Conservation (phyloP, 2,888 invertebrate genomes). For the Chloroclysta siterata region DNA sequence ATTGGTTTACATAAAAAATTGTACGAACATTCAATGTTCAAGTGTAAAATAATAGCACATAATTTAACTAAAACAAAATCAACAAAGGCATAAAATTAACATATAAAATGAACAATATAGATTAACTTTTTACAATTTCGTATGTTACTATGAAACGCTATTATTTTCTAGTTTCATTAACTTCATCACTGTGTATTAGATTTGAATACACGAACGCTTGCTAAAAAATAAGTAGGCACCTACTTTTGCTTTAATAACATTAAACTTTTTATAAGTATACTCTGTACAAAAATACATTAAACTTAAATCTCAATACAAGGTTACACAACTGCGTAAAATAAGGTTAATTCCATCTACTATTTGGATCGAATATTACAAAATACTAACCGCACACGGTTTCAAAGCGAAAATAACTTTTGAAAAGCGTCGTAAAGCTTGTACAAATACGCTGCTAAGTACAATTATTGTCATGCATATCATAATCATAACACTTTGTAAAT, state of each 20-base stretch:
- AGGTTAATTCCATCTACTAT: constrained; percentile 11
- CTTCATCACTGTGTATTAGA: constrained; percentile 16
- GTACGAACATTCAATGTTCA: constrained; percentile 11
- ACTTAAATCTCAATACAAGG: constrained; percentile 24
- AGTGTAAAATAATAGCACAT: constrained; percentile 18
- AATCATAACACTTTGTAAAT: constrained; percentile 33
- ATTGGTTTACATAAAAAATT: constrained; percentile 7
- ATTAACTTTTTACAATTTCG: constrained; percentile 2
- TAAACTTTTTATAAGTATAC: constrained; percentile 6
- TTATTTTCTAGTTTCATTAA: constrained; percentile 11
- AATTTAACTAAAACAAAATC: constrained; percentile 27
- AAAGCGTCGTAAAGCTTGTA: constrained; percentile 42
- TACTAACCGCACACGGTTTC: constrained; percentile 16
- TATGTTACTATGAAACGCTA: too few species aligned
- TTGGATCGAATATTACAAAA: constrained; percentile 23
- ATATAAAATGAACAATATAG: constrained; percentile 2
- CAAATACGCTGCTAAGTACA: constrained; percentile 55
- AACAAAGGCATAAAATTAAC: constrained; percentile 22
- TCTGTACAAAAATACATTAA: constrained; percentile 18
- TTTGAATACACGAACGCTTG: constrained; percentile 18
- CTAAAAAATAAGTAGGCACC: constrained; percentile 10
- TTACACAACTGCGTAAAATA: constrained; percentile 15
- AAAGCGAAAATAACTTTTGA: constrained; percentile 26
- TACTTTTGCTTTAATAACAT: neutral
- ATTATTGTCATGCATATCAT: constrained; percentile 75